phyloP scores from a whole-genome alignment of 2,113 vertebrate genomes.

The Carollia perspicillata region DNA sequence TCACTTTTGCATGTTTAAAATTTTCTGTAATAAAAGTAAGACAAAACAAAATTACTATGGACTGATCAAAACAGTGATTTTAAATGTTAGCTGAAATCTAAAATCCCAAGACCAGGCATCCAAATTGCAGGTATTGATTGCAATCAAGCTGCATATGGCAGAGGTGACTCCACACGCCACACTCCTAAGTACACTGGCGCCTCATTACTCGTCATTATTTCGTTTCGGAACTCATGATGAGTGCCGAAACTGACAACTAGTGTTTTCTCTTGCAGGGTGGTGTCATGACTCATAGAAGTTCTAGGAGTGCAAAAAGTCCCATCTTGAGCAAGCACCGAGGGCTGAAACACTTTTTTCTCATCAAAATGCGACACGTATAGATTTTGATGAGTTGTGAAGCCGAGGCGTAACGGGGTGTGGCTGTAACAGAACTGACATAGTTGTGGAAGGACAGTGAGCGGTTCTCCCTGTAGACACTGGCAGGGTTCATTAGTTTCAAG shows the following conservation, averaged over 20 bases:
- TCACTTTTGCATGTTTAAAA: not conserved
- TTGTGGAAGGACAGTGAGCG: too few relatives aligned
- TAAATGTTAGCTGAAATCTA: not conserved
- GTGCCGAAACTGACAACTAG: too few relatives aligned
- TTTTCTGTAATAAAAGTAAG: constrained; percentile 24
- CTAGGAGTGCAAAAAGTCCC: too few relatives aligned
- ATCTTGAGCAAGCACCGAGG: too few relatives aligned
- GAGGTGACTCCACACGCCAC: not conserved
- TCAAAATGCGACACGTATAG: too few relatives aligned
- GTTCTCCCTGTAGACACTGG: not conserved
- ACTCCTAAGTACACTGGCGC: not conserved
- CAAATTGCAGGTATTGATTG: not conserved
- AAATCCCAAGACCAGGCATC: not conserved
- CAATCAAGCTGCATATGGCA: not conserved
- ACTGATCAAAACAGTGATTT: constrained; percentile 18
- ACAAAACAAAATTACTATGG: not conserved
- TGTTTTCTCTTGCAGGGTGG: too few relatives aligned
- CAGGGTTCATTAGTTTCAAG: not conserved
- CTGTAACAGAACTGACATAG: not conserved
- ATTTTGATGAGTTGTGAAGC: too few relatives aligned
- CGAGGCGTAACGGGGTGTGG: too few relatives aligned
- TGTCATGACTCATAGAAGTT: too few relatives aligned
- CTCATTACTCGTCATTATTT: too few relatives aligned
- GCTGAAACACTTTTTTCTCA: too few relatives aligned
- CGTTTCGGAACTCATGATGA: too few relatives aligned